Evolutionary conservation across 2,797 vertebrate species (phyloP).

Genomic region (Lycodopsis pacificus): DNA sequence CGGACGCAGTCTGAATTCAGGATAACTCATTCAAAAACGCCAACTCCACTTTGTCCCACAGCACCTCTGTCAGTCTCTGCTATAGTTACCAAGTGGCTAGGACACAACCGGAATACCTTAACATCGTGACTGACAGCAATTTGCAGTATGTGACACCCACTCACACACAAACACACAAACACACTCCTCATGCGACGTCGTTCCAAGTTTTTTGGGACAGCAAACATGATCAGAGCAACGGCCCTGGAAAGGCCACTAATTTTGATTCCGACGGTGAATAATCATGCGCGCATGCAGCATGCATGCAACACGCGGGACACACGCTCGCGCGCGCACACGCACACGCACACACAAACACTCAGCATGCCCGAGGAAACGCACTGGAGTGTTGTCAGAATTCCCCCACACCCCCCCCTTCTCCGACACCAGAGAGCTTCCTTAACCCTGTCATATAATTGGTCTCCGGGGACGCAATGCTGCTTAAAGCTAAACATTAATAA

Average conservation of each 20-base stretch:
- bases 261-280: slow-evolving; percentile 57
- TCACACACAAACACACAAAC: slow-evolving; percentile 4
- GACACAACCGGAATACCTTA: slow-evolving; percentile 74
- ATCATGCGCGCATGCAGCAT: slow-evolving; percentile 15
- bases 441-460: slow-evolving; percentile 82
- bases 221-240: slow-evolving; percentile 64
- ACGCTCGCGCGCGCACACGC: slow-evolving; percentile 52
- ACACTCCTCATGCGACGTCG: slow-evolving; percentile 1
- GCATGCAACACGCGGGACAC: slow-evolving; percentile 33
- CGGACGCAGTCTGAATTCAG: slow-evolving; percentile 79
- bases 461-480: slow-evolving; percentile 69
- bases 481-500: slow-evolving; percentile 78
- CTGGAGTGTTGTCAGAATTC: slow-evolving; percentile 74
- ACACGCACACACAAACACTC: slow-evolving; percentile 50
- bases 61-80: slow-evolving; percentile 78
- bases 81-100: slow-evolving; percentile 72
- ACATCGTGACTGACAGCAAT: slow-evolving; percentile 69
- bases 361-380: slow-evolving; percentile 69
- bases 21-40: slow-evolving; percentile 81
- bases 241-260: slow-evolving; percentile 55
- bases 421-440: slow-evolving; percentile 71
- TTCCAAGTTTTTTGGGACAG: slow-evolving; percentile 25
- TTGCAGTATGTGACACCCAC: slow-evolving; percentile 52
- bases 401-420: slow-evolving; percentile 61
- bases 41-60: slow-evolving; percentile 78